Evolutionary conservation across 2,888 invertebrate species (phyloP), one percentile per base, ranked within the genome.

Genomic region (Dicyrtoma fusca): DNA sequence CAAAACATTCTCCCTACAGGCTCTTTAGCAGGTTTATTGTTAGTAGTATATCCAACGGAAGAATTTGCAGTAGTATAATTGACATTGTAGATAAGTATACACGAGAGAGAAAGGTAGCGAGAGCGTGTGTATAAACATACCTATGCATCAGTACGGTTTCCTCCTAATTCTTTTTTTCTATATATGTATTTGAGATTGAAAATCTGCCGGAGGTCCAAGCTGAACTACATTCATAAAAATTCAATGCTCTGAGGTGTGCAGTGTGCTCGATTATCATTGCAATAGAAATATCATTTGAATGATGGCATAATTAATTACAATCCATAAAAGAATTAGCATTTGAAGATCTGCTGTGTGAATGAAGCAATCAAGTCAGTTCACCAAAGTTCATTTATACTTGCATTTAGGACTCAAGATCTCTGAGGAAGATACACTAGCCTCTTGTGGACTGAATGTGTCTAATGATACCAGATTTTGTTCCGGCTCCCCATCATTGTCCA

Each of bases 271-370:
- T 34, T 34, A 34, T 34, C 34, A 5, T 34, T 2, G 4, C 2
- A 47, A 17, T 47, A 47, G 47, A 49, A 65, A 26, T 17, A 47
- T n/a, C 55, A 55, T 68, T 44, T 53, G 25, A 51, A 55, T 68
- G 66, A 68, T 53, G 51, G 26, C 21, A 68, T 55, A 68, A 68
- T 53, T 68, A 68, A 68, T 68, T 68, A 68, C 34, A 17, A 42
- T 55, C 53, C 26, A 23, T 21, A 23, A 51, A 65, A 65, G 51
- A 65, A 25, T 49, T 25, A n/a, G 17, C 34, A 51, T n/a, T 65
- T 13, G 5, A 62, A 44, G 25, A 14, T 42, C 23, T 14, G 2
- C 23, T 25, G 42, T 45, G 23, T 63, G 55, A 68, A 57, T 55
- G 66, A 57, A 45, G 51, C 17, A 57, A 55, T 55, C 44, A 55